Base-by-base conservation (phyloP, 2,888 invertebrate genomes). In the Mellilla xanthometata region DNA sequence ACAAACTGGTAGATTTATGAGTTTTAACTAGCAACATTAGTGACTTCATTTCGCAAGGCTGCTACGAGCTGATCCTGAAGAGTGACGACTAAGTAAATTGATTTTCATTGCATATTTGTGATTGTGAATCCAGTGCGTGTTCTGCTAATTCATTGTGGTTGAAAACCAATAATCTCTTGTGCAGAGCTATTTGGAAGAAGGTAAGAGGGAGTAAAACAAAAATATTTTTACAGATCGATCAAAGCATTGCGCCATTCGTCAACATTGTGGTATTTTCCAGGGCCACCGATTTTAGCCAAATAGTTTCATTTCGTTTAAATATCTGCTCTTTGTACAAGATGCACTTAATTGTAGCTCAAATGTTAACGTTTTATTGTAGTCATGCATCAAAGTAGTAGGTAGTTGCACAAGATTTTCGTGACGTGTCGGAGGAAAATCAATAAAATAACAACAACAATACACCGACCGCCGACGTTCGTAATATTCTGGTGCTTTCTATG, bases 231-330 rank as follows among this genome's bases (percentile, higher is more conserved):
- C 23, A 39, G 32, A 46, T 54, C 46, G 49, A 51, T 57, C 30
- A 22, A n/a, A 31, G 12, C 40, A 15, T 53, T 57, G 52, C 62
- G 58, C 60, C 58, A 56, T 56, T 40, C 46, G 22, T 41, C 40
- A 41, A 9, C 4, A 30, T 19, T 68, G 65, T 66, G 52, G 72
- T 44, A 65, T 55, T 60, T 72, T 72, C 72, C 55, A 65, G 48
- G 15, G n/a, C 26, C n/a, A 19, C 29, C 4, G 6, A 1, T 24
- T 24, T 24, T 24, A n/a, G n/a, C n/a, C n/a, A n/a, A n/a, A n/a
- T n/a, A n/a, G n/a, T 35, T 29, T 30, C 23, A 12, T 15, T 29
- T 4, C 13, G n/a, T 26, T 34, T 26, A 9, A 26, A 26, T 8
- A 7, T n/a, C 7, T 24, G 24, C 23, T 23, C 7, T 24, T 2